Percentiles rank a stretch among this genome's conserved stretches.
These are phyloP conservation scores for Rhinoptilus africanus DNA, from an alignment of 2,113 vertebrate genomes.

Conservation along the genomic window DNA sequence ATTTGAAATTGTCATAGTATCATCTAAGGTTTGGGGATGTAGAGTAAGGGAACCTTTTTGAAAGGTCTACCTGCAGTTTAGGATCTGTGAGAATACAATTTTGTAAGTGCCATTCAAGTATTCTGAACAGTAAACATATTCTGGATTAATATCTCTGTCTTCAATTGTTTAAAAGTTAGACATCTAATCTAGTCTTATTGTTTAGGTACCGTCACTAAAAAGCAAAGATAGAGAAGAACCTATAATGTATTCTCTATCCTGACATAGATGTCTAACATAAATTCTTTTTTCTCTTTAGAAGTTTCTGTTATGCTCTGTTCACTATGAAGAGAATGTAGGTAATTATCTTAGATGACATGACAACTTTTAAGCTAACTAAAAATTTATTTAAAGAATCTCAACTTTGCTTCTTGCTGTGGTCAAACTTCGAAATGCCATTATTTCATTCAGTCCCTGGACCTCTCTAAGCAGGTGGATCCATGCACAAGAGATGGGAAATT, in stretches of 20 bases:
- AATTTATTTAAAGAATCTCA: not conserved
- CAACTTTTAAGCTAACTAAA: not conserved
- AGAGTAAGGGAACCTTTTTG: not conserved
- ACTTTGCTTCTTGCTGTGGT: not conserved
- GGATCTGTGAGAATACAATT: not conserved
- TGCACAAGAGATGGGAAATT: not conserved
- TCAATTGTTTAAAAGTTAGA: not conserved
- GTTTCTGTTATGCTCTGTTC: not conserved
- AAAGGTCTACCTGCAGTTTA: not conserved
- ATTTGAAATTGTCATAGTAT: not conserved
- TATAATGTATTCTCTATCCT: not conserved
- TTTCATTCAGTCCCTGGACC: not conserved
- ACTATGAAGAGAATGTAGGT: not conserved
- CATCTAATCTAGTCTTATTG: not conserved
- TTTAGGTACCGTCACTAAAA: not conserved
- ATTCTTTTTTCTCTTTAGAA: not conserved
- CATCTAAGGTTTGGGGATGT: not conserved
- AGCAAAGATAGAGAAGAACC: not conserved
- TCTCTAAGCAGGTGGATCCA: not conserved
- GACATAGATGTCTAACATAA: not conserved
- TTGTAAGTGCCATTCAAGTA: not conserved
- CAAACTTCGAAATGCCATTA: not conserved
- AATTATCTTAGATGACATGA: not conserved
- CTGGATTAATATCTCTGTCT: not conserved
- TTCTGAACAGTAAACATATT: not conserved